phyloP scores from a whole-genome alignment of 2,888 invertebrate species.

The Drosophila rubida region DNA sequence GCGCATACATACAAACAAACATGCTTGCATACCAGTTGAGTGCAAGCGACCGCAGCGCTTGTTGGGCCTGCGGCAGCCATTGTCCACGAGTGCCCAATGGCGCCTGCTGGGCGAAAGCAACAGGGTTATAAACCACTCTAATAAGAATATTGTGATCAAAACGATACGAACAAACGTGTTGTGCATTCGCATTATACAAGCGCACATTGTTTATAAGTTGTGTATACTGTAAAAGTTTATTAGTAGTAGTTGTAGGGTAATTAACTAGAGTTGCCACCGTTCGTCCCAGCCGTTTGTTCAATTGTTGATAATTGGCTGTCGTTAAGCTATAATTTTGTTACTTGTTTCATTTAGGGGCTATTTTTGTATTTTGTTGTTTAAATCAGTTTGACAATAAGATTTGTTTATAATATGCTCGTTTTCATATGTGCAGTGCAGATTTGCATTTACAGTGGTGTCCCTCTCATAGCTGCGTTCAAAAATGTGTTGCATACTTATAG shows the following conservation, averaged over 20 bases:
- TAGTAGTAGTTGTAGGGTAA: constrained; percentile 5
- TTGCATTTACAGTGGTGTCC: constrained; percentile 6
- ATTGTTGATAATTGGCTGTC: not conserved
- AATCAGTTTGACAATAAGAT: not conserved
- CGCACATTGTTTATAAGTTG: constrained; percentile 30
- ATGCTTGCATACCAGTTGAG: constrained; percentile 11
- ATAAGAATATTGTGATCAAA: not conserved
- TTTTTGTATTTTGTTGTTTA: not conserved
- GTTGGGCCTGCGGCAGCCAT: constrained; percentile 21
- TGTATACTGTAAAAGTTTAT: constrained; percentile 13
- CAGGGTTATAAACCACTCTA: constrained; percentile 8
- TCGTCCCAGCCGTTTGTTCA: not conserved
- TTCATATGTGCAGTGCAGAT: not conserved
- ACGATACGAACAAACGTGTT: not conserved
- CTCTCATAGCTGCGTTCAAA: too few species aligned
- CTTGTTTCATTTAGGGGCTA: too few species aligned
- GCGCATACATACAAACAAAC: not conserved
- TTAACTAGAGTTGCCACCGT: constrained; percentile 23
- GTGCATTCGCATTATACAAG: not conserved
- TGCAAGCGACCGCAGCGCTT: constrained; percentile 10
- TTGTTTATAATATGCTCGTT: not conserved
- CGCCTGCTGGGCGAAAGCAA: not conserved
- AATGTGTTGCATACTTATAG: constrained; percentile 14
- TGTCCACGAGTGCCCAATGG: not conserved
- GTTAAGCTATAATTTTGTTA: not conserved